These are phyloP conservation scores for Upupa epops DNA, from an alignment of 2,113 vertebrate genomes.

Conservation along the genomic window DNA sequence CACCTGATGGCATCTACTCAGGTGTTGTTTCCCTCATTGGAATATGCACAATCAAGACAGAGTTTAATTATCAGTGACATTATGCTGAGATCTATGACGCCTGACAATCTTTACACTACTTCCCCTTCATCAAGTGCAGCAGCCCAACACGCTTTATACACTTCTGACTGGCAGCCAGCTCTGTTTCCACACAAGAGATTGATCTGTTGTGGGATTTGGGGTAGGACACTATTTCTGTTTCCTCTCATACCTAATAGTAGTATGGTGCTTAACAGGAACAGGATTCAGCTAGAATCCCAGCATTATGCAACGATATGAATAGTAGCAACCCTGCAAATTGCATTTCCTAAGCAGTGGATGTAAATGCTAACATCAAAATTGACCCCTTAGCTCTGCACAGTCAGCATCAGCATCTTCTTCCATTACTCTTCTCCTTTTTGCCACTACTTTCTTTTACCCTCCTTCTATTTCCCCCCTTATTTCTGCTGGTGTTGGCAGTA, in stretches of 20 bases:
- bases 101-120: background rate
- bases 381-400: background rate
- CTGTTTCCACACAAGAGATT: background rate
- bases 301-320: background rate
- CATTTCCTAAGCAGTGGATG: background rate
- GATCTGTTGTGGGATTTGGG: background rate
- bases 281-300: background rate
- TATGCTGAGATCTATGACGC: background rate
- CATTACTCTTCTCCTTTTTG: background rate
- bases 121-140: background rate
- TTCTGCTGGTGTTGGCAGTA: background rate
- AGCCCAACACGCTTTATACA: background rate
- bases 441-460: background rate
- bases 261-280: background rate
- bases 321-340: background rate
- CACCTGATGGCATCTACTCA: background rate
- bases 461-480: background rate
- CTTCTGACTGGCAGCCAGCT: background rate
- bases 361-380: background rate
- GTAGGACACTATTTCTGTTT: background rate
- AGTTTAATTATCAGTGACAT: background rate
- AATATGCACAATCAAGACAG: background rate
- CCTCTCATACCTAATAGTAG: background rate
- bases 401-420: background rate
- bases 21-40: background rate